Base-by-base conservation (phyloP, 2,888 invertebrate species). In the Subacronicta megacephala region DNA sequence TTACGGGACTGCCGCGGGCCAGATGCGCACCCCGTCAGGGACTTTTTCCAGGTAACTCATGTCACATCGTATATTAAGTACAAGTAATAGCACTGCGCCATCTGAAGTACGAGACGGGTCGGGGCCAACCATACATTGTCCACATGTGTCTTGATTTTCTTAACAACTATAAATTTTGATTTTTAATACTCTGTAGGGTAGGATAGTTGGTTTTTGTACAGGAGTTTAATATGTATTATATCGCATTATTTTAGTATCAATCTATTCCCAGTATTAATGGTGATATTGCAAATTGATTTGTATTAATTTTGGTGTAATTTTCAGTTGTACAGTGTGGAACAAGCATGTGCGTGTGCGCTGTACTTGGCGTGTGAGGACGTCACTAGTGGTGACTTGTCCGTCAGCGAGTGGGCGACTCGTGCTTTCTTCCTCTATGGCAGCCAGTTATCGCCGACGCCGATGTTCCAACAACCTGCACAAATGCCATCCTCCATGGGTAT, bases 381-480 rank as follows among this genome's bases (percentile, higher is more conserved):
- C 3, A 70, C 80, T 3, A 81, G 85, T 51, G 87, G 88, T 33
- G 94, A 94, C 72, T 79, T 85, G 29, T 96, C 97, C 62, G 93
- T 97, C 1, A 96, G 97, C 44, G 97, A 98, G 81, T 97, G 98
- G 97, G 99, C 99, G 0, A 97, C 98, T 0, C 96, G 98, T 74
- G 98, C 99, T 0, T 98, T 99, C 90, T 98, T 99, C 90, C 91
- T 98, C 65, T 98, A 98, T 83, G 99, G 99, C 18, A 97, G 98
- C 0, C 98, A 98, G 79, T 95, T 96, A 0, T 78, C 88, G 6
- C 88, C 86, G 0, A 60, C 83, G 1, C 83, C 84, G 0, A 56
- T 83, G 42, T 86, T 82, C 65, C 87, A 88, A 33, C 89, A 85
- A 10, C 70, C 80, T 3, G 82, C 90, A 15, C 90, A 89, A 54